A percentile compares a stretch with the other conserved stretches of the same genome.
Conservation (phyloP, 2,888 invertebrate genomes). For the Polyommatus iphigenia region DNA sequence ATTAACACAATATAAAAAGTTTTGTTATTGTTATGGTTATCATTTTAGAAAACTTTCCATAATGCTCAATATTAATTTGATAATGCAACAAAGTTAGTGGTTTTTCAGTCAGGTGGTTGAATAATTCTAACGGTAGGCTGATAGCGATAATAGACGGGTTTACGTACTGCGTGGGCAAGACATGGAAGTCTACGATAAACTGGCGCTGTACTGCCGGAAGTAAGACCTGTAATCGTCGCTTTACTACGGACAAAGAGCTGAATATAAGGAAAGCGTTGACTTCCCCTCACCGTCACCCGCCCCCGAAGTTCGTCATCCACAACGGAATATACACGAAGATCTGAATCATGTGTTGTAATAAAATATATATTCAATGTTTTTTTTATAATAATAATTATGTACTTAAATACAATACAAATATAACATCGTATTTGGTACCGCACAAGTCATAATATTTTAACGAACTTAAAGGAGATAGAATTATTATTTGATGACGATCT, state of each 20-base stretch:
- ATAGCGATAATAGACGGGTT: conserved; percentile 47
- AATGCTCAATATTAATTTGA: background rate
- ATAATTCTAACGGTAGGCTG: conserved; percentile 39
- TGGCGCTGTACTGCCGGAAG: conserved; percentile 47
- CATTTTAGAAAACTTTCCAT: background rate
- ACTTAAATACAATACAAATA: too few species aligned
- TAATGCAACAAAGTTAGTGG: background rate
- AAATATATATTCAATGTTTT: background rate
- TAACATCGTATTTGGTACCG: too few species aligned
- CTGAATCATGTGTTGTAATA: conserved; percentile 23
- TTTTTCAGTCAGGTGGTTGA: conserved; percentile 32
- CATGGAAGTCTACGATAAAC: background rate
- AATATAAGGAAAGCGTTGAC: background rate
- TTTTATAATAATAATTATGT: background rate
- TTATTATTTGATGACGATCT: too few species aligned
- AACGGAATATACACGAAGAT: conserved; percentile 36
- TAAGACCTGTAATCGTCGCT: background rate
- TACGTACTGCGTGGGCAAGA: conserved; percentile 45
- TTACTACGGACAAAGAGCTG: background rate
- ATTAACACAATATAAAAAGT: background rate
- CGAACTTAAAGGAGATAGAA: too few species aligned
- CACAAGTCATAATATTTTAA: too few species aligned
- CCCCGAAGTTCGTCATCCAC: conserved; percentile 38
- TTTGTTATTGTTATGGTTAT: background rate
- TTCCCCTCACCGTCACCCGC: conserved; percentile 37